Percentiles rank a stretch among this genome's conserved stretches.
Conservation (phyloP, 2,113 vertebrate genomes). For the Oreotrochilus melanogaster region DNA sequence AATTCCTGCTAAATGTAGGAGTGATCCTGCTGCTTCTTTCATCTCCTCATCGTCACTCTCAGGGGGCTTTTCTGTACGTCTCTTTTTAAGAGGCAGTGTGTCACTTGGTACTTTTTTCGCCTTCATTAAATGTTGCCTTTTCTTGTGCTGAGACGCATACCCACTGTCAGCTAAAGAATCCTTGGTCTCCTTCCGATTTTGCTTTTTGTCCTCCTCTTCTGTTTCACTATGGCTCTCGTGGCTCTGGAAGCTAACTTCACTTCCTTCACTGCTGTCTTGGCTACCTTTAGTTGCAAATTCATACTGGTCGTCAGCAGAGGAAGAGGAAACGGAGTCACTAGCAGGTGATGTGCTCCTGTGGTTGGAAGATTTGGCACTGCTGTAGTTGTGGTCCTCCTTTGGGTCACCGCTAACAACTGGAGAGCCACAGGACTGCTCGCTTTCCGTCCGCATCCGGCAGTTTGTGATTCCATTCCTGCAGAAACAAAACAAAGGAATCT, state of each 20-base stretch:
- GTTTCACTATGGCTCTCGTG: conserved; percentile 85
- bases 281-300: conserved; percentile 81
- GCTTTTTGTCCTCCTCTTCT: conserved; percentile 88
- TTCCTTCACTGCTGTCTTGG: conserved; percentile 82
- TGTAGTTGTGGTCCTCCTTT: conserved; percentile 96
- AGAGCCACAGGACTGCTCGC: conserved; percentile 87
- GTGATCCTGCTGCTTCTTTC: conserved; percentile 97
- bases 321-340: conserved; percentile 80
- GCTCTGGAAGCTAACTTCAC: conserved; percentile 83
- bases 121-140: conserved; percentile 93
- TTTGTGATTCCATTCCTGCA: conserved; percentile 84
- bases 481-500: background rate
- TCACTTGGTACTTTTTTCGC: conserved; percentile 88
- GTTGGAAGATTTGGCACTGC: conserved; percentile 90
- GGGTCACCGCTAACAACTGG: conserved; percentile 90
- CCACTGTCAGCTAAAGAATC: conserved; percentile 89
- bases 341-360: conserved; percentile 82
- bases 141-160: conserved; percentile 89
- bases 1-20: conserved; percentile 97
- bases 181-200: conserved; percentile 87
- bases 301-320: conserved; percentile 83
- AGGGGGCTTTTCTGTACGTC: conserved; percentile 92
- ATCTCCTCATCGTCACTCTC: conserved; percentile 99
- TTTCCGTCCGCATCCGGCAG: conserved; percentile 88
- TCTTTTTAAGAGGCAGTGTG: conserved; percentile 97